Base-by-base conservation (phyloP, 1,140 invertebrate genomes). In the Thaumatotibia leucotreta region DNA sequence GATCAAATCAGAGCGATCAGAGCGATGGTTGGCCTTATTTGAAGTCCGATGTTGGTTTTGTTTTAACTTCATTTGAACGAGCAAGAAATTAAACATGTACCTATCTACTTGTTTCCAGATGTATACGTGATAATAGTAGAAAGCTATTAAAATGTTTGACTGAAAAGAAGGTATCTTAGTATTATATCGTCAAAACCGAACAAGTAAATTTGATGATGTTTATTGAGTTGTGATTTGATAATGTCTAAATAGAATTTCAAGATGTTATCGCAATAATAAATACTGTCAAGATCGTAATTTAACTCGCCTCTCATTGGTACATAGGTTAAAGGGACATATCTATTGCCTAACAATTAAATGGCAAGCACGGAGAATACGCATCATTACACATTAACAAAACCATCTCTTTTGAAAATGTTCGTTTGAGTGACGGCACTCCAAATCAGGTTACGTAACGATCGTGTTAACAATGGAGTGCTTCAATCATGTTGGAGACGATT, bases 401-500 rank as follows among this genome's bases (percentile, higher is more conserved):
- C 72, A 68, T 71, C 72, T 84, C 73, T 75, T 81, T 86, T 77
- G 72, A 81, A 79, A 85, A 86, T 82, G 76, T 77, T 75, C 63
- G 63, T 79, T 75, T 86, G 83, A 89, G 72, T 86, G 84, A 88
- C 84, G 77, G 82, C 84, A 82, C 75, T 78, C 84, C 79, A 77
- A 86, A 86, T 83, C 67, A 69, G 68, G 74, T 89, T 88, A 89
- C 81, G 80, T 84, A 85, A 90, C 73, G 62, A 69, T 72, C 73
- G 75, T 69, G 73, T 68, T 75, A 80, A 90, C 88, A 90, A 88
- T 88, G 64, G 81, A 67, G 27, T 65, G 68, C 75, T 82, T 88
- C 83, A 82, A 88, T 88, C 87, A 86, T 66, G 66, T 85, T 83
- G 84, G 86, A 85, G 86, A 88, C 83, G 83, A 73, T 88, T 87